Evolutionary conservation across 2,888 invertebrate genomes (phyloP), one percentile per base, ranked within the genome.

Genomic region (Eueremaeus valkanovi): DNA sequence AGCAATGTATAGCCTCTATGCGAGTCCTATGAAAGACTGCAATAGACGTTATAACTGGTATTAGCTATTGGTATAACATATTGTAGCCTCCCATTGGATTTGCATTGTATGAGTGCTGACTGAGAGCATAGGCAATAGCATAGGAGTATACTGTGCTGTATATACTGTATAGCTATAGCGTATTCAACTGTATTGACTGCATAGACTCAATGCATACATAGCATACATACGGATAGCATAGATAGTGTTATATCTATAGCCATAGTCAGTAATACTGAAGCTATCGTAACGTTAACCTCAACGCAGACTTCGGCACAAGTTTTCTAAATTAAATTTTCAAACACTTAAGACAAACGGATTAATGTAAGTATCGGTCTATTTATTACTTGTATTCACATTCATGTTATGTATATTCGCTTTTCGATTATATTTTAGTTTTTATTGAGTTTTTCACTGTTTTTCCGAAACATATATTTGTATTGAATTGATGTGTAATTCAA

Each of bases 1-100:
- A 63, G 63, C 21, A 51, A 68, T 68, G 68, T 68, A 68, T 70
- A 70, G 45, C 27, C 70, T 70, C 70, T 70, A 70, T 70, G 70
- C 42, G 70, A 70, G 70, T 45, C 42, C 58, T 29, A 58, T 29
- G 9, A 13, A 27, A 55, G 13, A 24, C 55, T 24, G 21, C 24
- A 13, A 18, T 24, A 27, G n/a, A 63, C 63, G 63, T 33, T 63
- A 33, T 33, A 31, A 63, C 31, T 63, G 33, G 63, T 33, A 33
- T 33, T 33, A 63, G 31, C 33, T 6, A 18, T 63, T 18, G 63
- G 24, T 61, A 18, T 63, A 33, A 63, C 55, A n/a, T n/a, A n/a
- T n/a, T 33, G 33, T 63, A 63, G 63, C 42, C 68, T 70, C 70
- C 70, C 70, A 70, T 70, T 70, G 70, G 42, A 45, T 42, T 66